Evolutionary conservation across 2,888 invertebrate genomes (phyloP), one percentile per base, ranked within the genome.

Genomic region (Zaprionus bogoriensis): DNA sequence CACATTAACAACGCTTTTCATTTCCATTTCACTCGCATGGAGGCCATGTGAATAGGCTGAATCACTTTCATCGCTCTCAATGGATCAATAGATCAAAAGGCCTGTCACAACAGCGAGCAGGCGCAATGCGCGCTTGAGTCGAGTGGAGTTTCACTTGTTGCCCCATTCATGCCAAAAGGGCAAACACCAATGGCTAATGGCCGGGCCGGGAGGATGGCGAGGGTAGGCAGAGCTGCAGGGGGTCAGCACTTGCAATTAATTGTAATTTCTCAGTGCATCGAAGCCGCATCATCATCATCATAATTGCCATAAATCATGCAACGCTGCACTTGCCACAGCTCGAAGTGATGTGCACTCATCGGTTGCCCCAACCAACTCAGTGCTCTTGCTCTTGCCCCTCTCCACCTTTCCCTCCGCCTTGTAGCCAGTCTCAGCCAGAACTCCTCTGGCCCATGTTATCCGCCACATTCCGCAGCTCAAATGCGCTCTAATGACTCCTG

Each of bases 251-350:
- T 66, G 85, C 87, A 80, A 86, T 80, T 86, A 80, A 81, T 87
- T 80, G 87, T 83, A 55, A 63, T 80, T 74, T 77, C 74, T 61
- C 46, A 32, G 53, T 41, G 71, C 71, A 74, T 83, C 86, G 65
- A 79, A 77, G 77, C 62, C 69, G 63, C 83, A 64, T 74, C 70
- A 74, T 72, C 76, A 74, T 74, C 58, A 51, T 14, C 76, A 87
- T 84, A 84, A 84, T 84, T 84, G 87, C 83, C 84, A 87, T 84
- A 87, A 83, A 87, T 84, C 83, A 84, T 84, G 87, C 87, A 84
- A 84, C 69, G 68, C 74, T 51, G 71, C 82, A 84, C 84, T 86
- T 70, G 81, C 84, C 70, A 83, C 83, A 58, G 38, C 46, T 10
- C 19, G 17, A 1, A 12, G 19, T 22, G 7, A 38, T n/a, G n/a